phyloP scores from a whole-genome alignment of 2,888 invertebrate genomes.

The Desoria tigrina region DNA sequence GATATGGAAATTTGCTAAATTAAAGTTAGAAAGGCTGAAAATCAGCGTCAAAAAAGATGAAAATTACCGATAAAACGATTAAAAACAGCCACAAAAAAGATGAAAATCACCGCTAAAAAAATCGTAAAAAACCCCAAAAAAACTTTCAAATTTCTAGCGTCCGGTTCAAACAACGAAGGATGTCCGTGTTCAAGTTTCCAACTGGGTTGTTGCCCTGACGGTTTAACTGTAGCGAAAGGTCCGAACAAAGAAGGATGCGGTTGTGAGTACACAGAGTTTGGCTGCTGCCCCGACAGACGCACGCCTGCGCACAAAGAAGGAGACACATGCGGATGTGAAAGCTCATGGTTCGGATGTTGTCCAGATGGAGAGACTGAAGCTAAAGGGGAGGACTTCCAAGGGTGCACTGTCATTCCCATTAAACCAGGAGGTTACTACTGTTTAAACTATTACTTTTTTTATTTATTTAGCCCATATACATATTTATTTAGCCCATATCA shows the following conservation, averaged over 20 bases:
- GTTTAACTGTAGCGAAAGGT: slow-evolving; percentile 73
- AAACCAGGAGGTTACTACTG: slow-evolving; percentile 69
- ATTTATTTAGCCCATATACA: too few species aligned
- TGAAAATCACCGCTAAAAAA: too few species aligned
- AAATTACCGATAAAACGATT: too few species aligned
- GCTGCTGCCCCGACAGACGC: slow-evolving; percentile 61
- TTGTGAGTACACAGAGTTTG: slow-evolving; percentile 72
- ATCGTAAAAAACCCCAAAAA: too few species aligned
- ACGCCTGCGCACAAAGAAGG: slow-evolving; percentile 72
- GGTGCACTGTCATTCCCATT: slow-evolving; percentile 72
- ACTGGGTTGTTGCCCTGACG: slow-evolving; percentile 89
- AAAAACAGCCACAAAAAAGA: too few species aligned
- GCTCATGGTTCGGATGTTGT: slow-evolving; percentile 81
- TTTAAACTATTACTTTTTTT: slow-evolving; percentile 13
- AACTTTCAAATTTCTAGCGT: too few species aligned
- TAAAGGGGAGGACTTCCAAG: slow-evolving; percentile 77
- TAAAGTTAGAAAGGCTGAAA: too few species aligned
- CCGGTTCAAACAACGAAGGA: slow-evolving; percentile 76
- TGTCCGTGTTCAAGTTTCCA: slow-evolving; percentile 83
- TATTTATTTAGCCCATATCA: too few species aligned
- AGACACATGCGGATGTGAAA: slow-evolving; percentile 79
- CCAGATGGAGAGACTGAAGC: slow-evolving; percentile 78
- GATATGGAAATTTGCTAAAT: too few species aligned
- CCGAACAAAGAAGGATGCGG: slow-evolving; percentile 72
- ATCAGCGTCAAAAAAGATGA: too few species aligned